Base-by-base conservation (phyloP, 1,140 invertebrate species). In the Manduca sexta region DNA sequence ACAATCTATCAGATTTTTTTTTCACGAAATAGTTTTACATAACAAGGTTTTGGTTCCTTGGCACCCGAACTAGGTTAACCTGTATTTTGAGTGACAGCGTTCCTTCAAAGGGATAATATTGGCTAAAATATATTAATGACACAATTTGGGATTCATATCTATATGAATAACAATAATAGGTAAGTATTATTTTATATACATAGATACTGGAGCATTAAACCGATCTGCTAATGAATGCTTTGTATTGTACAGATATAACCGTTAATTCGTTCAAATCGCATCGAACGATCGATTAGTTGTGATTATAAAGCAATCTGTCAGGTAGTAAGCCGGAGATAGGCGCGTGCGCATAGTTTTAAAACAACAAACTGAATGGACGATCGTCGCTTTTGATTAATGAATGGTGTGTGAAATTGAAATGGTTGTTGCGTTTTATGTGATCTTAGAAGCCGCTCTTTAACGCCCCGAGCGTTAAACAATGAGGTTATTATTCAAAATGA, bases 241-340 rank as follows among this genome's bases (percentile, higher is more conserved):
- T n/a, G n/a, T 38, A 12, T 39, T 15, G 12, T 49, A 52, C 52
- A 53, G n/a, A n/a, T n/a, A 46, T 40, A 39, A 49, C 21, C 35
- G 31, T 52, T 45, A 54, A 56, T 29, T 53, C 33, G 44, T 38
- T 54, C 8, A 54, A 52, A 60, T 55, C 42, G 45, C 40, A 34
- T 12, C 47, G 56, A 61, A 45, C 52, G 56, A 60, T 69, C 68
- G 71, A 74, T 71, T 71, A 71, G 49, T 38, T 12, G 55, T 69
- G 63, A 72, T 72, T 74, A 69, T 66, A 69, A 72, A 61, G 58
- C 61, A 52, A 72, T 74, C 70, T 72, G 59, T 72, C 61, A 66
- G 56, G 37, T 52, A 61, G 69, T 60, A 63, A 67, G 60, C 63
- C 64, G 52, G 55, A 43, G 33, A 41, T 3, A 42, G 57, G 58